Evolutionary conservation across 2,888 invertebrate species (phyloP).

Genomic region (Epirrita christyi): DNA sequence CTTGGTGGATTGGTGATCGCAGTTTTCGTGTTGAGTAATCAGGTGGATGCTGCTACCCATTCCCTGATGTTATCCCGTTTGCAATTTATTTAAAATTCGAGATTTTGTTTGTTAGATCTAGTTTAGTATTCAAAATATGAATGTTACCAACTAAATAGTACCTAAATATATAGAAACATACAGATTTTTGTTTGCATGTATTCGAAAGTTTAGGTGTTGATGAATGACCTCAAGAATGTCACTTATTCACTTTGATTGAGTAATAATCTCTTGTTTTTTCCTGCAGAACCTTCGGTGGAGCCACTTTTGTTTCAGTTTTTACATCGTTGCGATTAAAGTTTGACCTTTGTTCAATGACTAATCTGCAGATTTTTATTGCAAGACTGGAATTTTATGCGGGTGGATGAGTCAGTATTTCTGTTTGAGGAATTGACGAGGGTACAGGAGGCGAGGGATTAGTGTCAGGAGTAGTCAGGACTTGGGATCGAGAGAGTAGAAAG

Average conservation of each 20-base stretch:
- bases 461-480: neutral
- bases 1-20: too few species aligned
- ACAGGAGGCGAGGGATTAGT: neutral
- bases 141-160: too few species aligned
- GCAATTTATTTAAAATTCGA: too few species aligned
- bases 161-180: too few species aligned
- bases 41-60: too few species aligned
- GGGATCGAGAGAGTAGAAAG: too few species aligned
- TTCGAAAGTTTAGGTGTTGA: constrained; percentile 13
- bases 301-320: constrained; percentile 39
- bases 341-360: constrained; percentile 46
- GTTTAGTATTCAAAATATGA: too few species aligned
- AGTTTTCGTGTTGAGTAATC: too few species aligned
- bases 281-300: constrained; percentile 17
- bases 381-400: too few species aligned
- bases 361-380: constrained; percentile 31
- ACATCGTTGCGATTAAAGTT: constrained; percentile 26
- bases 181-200: too few species aligned
- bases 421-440: neutral
- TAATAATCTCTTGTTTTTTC: constrained; percentile 26
- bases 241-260: constrained; percentile 17
- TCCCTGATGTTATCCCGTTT: too few species aligned
- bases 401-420: constrained; percentile 2
- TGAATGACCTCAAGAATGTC: constrained; percentile 12
- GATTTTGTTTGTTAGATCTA: too few species aligned